Base-by-base conservation (phyloP, 2,797 vertebrate genomes). In the Calcarius lapponicus region DNA sequence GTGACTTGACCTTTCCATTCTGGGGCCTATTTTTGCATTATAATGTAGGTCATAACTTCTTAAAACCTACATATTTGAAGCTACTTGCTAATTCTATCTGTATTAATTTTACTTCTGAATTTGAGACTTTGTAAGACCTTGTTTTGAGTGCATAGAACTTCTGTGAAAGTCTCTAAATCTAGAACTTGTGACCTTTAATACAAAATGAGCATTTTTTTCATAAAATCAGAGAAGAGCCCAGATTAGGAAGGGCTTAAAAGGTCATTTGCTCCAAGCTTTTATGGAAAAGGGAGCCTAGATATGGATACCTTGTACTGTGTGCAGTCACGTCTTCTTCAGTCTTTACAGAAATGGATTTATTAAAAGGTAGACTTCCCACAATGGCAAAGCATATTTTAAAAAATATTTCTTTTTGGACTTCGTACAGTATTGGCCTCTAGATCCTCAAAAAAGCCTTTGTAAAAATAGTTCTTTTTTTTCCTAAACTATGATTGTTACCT, bases 41-140 rank as follows among this genome's bases (percentile, higher is more conserved):
- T 79, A 90, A 94, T 86, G 94, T 94, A 90, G 93, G 93, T 94
- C 86, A 76, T 86, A 90, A 86, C 47, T 92, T 90, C 50, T 88
- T 91, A 88, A 65, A 80, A 86, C 85, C 61, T 86, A 79, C 57
- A 17, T 94, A 88, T 74, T 69, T 92, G 66, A 88, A 93, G 22
- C 10, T 69, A 51, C 50, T 69, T 95, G 21, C 82, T 96, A 90
- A 95, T 91, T 91, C 65, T 91, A 38, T 70, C 61, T 67, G 28
- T 88, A 54, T 90, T 92, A 95, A 92, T 95, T 93, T 94, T 86
- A 83, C 65, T 90, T 91, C 50, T 40, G 31, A 83, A 69, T 91
- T 72, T 45, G 18, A 83, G 47, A 48, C 53, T 38, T 25, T 8
- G 3, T 83, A 89, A 91, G 75, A 83, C 65, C 76, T 88, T 88